Evolutionary conservation across 2,113 vertebrate species (phyloP), one percentile per base, ranked within the genome.

Genomic region (Coturnix japonica): DNA sequence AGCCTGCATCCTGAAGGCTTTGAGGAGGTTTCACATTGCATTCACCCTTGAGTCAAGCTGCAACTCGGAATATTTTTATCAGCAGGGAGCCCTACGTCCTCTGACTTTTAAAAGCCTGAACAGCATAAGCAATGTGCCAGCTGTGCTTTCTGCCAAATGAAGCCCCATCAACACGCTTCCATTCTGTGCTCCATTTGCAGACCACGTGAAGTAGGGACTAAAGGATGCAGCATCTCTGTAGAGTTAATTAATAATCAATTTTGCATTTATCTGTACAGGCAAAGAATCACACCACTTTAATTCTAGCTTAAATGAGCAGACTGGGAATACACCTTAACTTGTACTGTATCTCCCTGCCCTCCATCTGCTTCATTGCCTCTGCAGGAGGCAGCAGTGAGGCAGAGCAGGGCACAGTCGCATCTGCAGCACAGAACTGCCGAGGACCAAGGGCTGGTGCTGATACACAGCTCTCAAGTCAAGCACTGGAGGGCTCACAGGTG

Each of bases 61-160:
- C 92, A 87, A 44, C 69, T 83, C 33, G 33, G 92, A 90, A 90
- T 94, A 71, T 81, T 94, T 95, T 91, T 88, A 90, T 80, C 92
- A 88, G 92, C 83, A 46, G 80, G 76, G 51, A 91, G 73, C 92
- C 61, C 46, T 16, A 7, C 6, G 19, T 77, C 33, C 46, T 80
- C 53, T 37, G 86, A 74, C 76, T 94, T 89, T 43, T 33, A 91
- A 85, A 85, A 94, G 46, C 44, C 80, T 49, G 75, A 59, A 4
- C 28, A 37, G 72, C 82, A 76, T 72, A 61, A 82, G 72, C 76
- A 91, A 77, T 44, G 66, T 80, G 37, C 16, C 83, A 93, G 76
- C 63, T 63, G 72, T 57, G 64, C 67, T 69, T 82, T 82, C 43
- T 61, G 72, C 16, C n/a, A 30, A 76, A 30, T 19, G 81, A 21